Percentiles rank a stretch among this genome's conserved stretches.
These are phyloP conservation scores for Rhynchonycteris naso DNA, from an alignment of 2,797 vertebrate species.

Conservation along the genomic window DNA sequence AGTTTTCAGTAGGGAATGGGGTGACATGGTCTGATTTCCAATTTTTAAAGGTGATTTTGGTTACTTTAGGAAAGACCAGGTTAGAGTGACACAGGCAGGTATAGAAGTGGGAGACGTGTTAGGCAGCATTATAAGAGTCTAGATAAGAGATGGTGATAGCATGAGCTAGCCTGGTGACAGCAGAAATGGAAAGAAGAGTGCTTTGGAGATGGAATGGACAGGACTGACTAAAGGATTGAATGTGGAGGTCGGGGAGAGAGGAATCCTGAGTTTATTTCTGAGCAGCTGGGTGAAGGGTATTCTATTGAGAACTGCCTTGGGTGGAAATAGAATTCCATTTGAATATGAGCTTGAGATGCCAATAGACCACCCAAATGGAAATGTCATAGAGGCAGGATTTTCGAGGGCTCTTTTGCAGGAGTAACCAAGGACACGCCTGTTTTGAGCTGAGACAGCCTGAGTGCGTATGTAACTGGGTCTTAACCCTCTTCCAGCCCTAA, in stretches of 20 bases:
- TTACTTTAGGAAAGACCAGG: neutral
- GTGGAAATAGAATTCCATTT: neutral
- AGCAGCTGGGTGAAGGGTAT: neutral
- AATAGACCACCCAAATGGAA: neutral
- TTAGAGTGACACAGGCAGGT: neutral
- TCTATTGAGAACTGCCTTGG: neutral
- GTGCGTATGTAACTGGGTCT: constrained; percentile 71
- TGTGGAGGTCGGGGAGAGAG: neutral
- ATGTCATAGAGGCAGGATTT: neutral
- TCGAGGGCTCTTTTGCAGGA: neutral
- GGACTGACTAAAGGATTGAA: neutral
- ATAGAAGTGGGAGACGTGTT: neutral
- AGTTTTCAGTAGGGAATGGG: neutral
- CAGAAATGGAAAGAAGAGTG: neutral
- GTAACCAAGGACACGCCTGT: constrained; percentile 24
- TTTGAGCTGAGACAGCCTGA: constrained; percentile 69
- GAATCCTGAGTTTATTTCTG: neutral
- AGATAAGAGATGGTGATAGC: neutral
- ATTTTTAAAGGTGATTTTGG: neutral
- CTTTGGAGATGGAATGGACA: neutral
- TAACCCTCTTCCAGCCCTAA: constrained; percentile 75
- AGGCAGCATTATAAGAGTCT: neutral
- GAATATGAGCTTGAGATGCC: neutral
- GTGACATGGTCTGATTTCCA: neutral
- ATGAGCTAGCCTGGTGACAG: neutral